These are phyloP conservation scores for Caenorhabditis sp. DNA, from an alignment of 2,888 invertebrate genomes.

Conservation along the genomic window DNA sequence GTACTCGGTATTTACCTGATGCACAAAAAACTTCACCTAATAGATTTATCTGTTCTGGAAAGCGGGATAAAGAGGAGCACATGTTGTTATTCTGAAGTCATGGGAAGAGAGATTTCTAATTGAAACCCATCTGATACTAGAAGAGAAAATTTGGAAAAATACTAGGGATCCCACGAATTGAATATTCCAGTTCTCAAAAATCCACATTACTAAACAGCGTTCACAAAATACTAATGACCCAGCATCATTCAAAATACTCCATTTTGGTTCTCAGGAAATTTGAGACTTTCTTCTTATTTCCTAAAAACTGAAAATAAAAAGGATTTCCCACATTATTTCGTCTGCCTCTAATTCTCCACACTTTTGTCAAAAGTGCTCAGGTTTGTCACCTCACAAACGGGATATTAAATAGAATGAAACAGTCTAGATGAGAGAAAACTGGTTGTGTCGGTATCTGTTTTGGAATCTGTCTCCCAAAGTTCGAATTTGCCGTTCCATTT, in stretches of 20 bases:
- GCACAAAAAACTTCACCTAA: constrained; percentile 21
- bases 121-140: constrained; percentile 1
- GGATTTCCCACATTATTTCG: background rate
- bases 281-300: background rate
- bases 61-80: constrained; percentile 20
- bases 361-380: constrained; percentile 39
- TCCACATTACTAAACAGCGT: constrained; percentile 39
- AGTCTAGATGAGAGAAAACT: constrained; percentile 58
- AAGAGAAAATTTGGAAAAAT: background rate
- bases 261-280: background rate
- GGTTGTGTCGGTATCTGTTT: constrained; percentile 37
- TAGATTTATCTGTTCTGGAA: constrained; percentile 25
- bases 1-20: constrained; percentile 38
- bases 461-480: constrained; percentile 17
- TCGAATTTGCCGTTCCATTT: constrained; percentile 50
- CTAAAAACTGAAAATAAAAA: background rate
- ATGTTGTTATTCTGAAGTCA: constrained; percentile 31
- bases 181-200: constrained; percentile 58
- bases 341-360: background rate
- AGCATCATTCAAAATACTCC: constrained; percentile 33
- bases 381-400: constrained; percentile 56
- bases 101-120: background rate
- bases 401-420: constrained; percentile 57
- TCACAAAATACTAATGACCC: constrained; percentile 60
- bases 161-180: constrained; percentile 27